These are phyloP conservation scores for Dendroctonus ponderosae DNA, from an alignment of 1,140 invertebrate genomes.

Conservation along the genomic window DNA sequence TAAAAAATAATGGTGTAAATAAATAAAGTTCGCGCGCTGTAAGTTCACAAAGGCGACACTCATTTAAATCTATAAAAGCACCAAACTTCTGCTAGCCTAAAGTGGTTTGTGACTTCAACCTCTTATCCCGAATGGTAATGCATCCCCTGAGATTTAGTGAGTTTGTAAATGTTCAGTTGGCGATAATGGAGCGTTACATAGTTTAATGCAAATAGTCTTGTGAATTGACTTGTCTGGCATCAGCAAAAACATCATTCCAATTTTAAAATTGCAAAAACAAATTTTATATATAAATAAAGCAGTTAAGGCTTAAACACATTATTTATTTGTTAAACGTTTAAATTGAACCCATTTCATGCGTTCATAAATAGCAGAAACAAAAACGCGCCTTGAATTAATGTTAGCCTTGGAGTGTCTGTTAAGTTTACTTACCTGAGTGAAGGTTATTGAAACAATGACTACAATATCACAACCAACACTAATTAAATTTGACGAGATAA, in stretches of 20 bases:
- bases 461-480: constrained; percentile 9
- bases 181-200: no score
- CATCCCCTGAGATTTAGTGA: constrained; percentile 11
- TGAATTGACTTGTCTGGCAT: no score
- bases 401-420: constrained; percentile 14
- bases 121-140: constrained; percentile 15
- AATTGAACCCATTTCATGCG: no score
- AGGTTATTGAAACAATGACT: constrained; percentile 14
- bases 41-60: constrained; percentile 24
- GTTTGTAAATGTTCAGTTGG: not conserved
- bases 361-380: constrained; percentile 7
- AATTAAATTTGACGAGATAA: constrained; percentile 16
- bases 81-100: constrained; percentile 21
- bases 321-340: no score
- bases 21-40: no score
- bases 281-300: no score
- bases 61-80: constrained; percentile 30
- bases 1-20: no score
- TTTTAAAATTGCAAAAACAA: no score
- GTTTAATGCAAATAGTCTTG: no score
- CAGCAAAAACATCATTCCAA: no score
- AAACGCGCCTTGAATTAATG: constrained; percentile 12
- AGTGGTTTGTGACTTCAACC: constrained; percentile 22
- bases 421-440: constrained; percentile 17
- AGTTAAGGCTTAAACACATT: no score